phyloP scores from a whole-genome alignment of 2,113 vertebrate species.

The Catagonus wagneri region DNA sequence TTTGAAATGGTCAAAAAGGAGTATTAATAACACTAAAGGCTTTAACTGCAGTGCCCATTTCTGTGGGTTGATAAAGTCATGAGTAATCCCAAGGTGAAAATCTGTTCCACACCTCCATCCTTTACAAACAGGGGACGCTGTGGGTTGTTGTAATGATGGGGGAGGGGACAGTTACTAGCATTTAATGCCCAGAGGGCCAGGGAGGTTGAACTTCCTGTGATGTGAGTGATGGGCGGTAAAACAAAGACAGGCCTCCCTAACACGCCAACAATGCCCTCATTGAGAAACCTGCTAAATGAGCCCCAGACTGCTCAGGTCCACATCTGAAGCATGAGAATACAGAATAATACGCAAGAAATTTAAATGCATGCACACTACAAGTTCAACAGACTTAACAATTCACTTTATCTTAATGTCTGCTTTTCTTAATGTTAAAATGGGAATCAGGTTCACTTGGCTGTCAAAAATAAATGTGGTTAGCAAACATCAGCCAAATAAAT shows the following conservation, averaged over 20 bases:
- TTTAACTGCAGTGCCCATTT: background rate
- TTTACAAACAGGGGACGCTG: background rate
- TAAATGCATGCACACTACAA: background rate
- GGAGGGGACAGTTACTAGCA: background rate
- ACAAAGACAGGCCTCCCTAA: background rate
- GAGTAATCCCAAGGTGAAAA: background rate
- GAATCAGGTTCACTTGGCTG: background rate
- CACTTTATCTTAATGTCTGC: background rate
- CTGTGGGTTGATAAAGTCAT: background rate
- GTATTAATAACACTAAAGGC: background rate
- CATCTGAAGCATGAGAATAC: background rate
- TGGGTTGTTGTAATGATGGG: background rate
- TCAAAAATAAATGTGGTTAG: background rate
- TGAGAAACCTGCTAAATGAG: background rate
- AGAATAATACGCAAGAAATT: background rate
- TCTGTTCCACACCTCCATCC: background rate
- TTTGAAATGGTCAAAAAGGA: constrained; percentile 18
- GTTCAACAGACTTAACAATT: background rate
- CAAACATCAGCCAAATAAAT: background rate
- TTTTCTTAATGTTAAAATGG: background rate
- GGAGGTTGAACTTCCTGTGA: background rate
- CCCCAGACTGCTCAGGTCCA: background rate
- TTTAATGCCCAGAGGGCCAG: background rate
- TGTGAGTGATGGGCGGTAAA: background rate
- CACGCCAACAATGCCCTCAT: background rate